phyloP scores from a whole-genome alignment of 2,888 invertebrate genomes.

The Schrankia costaestrigalis region DNA sequence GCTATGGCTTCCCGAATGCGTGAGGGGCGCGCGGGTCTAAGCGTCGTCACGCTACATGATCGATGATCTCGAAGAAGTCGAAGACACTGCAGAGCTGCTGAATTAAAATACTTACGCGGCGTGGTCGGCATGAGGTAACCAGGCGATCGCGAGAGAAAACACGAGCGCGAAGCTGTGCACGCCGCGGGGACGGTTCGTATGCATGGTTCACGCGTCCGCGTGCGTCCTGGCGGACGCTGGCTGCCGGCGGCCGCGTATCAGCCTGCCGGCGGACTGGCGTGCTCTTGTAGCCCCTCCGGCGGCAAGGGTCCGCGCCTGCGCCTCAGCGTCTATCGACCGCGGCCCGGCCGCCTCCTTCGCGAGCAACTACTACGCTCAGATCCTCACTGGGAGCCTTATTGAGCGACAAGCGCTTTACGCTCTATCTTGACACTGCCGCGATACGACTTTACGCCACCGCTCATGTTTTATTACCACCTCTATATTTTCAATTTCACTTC shows the following conservation, averaged over 20 bases:
- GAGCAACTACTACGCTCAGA: slow-evolving; percentile 50
- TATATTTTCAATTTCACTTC: slow-evolving; percentile 28
- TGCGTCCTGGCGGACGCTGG: slow-evolving; percentile 52
- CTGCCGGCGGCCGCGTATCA: slow-evolving; percentile 67
- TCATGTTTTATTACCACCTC: slow-evolving; percentile 43
- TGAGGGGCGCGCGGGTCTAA: slow-evolving; percentile 25
- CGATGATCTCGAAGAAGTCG: slow-evolving; percentile 15
- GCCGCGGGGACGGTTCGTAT: slow-evolving; percentile 63
- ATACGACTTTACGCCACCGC: slow-evolving; percentile 39
- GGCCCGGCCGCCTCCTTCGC: slow-evolving; percentile 51
- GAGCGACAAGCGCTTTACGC: slow-evolving; percentile 54
- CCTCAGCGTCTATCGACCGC: slow-evolving; percentile 62
- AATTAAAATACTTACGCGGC: slow-evolving; percentile 62
- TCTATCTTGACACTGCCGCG: slow-evolving; percentile 44
- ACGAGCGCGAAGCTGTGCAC: slow-evolving; percentile 65
- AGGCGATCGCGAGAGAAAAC: slow-evolving; percentile 61
- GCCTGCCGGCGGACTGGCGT: slow-evolving; percentile 66
- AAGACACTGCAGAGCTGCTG: slow-evolving; percentile 10
- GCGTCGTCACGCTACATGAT: slow-evolving; percentile 24
- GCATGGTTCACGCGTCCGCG: slow-evolving; percentile 57
- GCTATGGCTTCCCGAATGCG: slow-evolving; percentile 49
- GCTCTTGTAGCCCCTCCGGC: slow-evolving; percentile 40
- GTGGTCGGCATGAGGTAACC: slow-evolving; percentile 60
- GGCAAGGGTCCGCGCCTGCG: slow-evolving; percentile 60
- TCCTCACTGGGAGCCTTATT: slow-evolving; percentile 56